Conservation (phyloP, 2,888 invertebrate species). For the Liopterus haemorrhoidalis region DNA sequence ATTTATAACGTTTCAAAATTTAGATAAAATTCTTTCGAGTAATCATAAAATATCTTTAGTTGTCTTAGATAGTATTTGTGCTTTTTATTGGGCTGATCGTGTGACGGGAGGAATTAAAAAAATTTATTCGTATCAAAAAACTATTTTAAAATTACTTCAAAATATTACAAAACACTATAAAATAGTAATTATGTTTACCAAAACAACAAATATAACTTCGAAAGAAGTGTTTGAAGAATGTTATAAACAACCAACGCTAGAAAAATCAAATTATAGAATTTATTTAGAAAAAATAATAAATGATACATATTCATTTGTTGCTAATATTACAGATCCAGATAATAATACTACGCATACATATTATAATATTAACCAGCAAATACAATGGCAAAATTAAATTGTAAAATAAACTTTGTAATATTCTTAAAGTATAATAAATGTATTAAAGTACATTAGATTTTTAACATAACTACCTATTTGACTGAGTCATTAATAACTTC, state of each 20-base stretch:
- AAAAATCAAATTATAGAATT: slow-evolving; percentile 19
- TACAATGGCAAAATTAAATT: slow-evolving; percentile 15
- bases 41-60: slow-evolving; percentile 45
- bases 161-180: slow-evolving; percentile 15
- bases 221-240: slow-evolving; percentile 16
- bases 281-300: slow-evolving; percentile 11
- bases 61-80: slow-evolving; percentile 48
- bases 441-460: too few species aligned
- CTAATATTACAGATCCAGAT: slow-evolving; percentile 14
- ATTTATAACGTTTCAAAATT: slow-evolving; percentile 38
- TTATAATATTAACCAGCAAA: slow-evolving; percentile 14
- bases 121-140: slow-evolving; percentile 19
- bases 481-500: too few species aligned
- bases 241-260: slow-evolving; percentile 11
- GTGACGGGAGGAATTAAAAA: slow-evolving; percentile 20
- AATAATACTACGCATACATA: slow-evolving; percentile 3
- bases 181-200: slow-evolving; percentile 16
- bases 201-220: slow-evolving; percentile 11
- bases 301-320: slow-evolving; percentile 10
- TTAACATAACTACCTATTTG: too few species aligned
- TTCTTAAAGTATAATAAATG: too few species aligned
- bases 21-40: slow-evolving; percentile 43
- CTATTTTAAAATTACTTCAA: slow-evolving; percentile 16
- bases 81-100: slow-evolving; percentile 47
- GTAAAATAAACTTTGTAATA: slow-evolving; percentile 6